Evolutionary conservation across 2,888 invertebrate species (phyloP).

Genomic region (Drosophila flavopinicola): DNA sequence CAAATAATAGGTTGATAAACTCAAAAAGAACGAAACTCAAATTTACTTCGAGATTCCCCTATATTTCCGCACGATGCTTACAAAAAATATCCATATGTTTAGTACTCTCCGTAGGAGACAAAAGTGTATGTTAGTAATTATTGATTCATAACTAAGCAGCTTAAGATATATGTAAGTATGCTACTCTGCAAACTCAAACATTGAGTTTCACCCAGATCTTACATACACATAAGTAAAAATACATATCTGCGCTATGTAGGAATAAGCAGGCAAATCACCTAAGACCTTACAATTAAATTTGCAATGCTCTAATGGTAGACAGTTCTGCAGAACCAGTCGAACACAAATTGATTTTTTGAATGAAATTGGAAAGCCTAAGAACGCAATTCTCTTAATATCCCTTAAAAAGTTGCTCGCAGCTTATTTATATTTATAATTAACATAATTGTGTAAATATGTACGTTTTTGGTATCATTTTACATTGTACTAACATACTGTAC

Average conservation of each 20-base stretch:
- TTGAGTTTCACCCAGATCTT: background rate
- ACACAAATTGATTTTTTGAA: constrained; percentile 1
- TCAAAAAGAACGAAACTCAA: background rate
- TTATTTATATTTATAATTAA: constrained; percentile 11
- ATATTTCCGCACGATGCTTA: background rate
- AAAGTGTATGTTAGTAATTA: background rate
- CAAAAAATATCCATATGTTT: background rate
- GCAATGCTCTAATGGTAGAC: background rate
- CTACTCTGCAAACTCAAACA: background rate
- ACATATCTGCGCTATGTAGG: too few species aligned
- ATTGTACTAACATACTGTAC: constrained; percentile 34
- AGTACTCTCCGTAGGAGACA: background rate
- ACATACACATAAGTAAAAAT: background rate
- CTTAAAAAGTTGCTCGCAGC: background rate
- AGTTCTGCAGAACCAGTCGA: background rate
- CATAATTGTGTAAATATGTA: constrained; percentile 29
- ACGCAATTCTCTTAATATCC: background rate
- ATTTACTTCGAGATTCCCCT: background rate
- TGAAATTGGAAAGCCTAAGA: background rate
- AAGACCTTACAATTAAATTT: background rate
- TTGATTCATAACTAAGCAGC: background rate
- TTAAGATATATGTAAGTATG: background rate
- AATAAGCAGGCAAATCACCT: background rate
- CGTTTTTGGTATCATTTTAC: constrained; percentile 34
- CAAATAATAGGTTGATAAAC: too few species aligned